Conservation (phyloP, 2,113 vertebrate genomes). For the Caloenas nicobarica region DNA sequence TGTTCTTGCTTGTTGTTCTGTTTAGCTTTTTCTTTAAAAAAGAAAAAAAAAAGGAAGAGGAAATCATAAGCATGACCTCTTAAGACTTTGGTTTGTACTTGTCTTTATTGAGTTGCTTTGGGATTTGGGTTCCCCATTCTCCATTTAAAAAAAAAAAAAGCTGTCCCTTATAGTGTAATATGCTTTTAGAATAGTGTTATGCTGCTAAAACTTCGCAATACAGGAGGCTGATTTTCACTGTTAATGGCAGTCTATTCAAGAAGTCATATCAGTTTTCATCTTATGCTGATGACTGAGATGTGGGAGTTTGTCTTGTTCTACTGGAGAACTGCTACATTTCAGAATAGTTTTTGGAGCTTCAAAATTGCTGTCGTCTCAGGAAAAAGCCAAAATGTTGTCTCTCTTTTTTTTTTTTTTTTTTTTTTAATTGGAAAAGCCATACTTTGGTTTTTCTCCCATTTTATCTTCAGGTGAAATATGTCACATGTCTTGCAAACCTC, state of each 20-base stretch:
- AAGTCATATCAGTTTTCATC: background rate
- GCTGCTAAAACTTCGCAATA: background rate
- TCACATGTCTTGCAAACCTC: background rate
- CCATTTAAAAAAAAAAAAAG: background rate
- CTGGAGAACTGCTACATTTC: background rate
- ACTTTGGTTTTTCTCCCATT: background rate
- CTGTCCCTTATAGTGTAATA: background rate
- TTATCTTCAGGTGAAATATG: background rate
- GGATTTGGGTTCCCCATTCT: background rate
- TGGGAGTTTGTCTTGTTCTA: background rate
- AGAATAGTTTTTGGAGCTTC: background rate
- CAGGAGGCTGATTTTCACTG: background rate
- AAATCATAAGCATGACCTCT: background rate
- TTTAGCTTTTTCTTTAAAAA: background rate
- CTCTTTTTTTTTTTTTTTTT: too few species aligned
- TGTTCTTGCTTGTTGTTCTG: background rate
- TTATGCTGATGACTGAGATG: background rate
- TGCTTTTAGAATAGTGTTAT: background rate
- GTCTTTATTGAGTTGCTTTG: background rate
- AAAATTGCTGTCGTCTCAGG: background rate
- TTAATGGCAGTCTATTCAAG: background rate
- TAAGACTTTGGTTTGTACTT: background rate
- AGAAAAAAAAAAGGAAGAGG: background rate
- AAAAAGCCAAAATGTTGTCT: background rate
- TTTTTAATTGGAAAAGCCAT: background rate